A percentile compares a stretch with the other conserved stretches of the same genome.
These are phyloP conservation scores for Chrysoperla carnea DNA, from an alignment of 1,140 invertebrate species.

Conservation along the genomic window DNA sequence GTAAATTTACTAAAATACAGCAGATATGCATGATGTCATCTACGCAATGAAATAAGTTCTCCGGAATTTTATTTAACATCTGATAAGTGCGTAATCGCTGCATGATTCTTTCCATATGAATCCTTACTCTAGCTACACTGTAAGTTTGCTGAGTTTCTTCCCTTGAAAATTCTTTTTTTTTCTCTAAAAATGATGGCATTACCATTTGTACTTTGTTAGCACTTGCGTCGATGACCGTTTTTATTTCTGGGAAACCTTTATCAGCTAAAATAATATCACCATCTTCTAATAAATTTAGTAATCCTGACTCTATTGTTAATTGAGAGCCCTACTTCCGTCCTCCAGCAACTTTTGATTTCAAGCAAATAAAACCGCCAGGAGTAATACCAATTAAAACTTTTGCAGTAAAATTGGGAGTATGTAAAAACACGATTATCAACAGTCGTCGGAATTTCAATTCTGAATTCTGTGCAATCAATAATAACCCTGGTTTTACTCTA, in stretches of 20 bases:
- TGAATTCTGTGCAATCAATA: conserved; percentile 23
- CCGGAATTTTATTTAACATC: conserved; percentile 12
- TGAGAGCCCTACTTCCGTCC: conserved; percentile 19
- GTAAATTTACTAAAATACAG: conserved; percentile 15
- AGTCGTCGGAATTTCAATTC: conserved; percentile 15
- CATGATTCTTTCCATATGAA: conserved; percentile 20
- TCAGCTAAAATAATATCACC: conserved; percentile 22
- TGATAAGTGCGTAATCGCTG: conserved; percentile 12
- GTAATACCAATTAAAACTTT: conserved; percentile 22
- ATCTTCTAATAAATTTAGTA: conserved; percentile 19
- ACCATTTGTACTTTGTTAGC: conserved; percentile 10
- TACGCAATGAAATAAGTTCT: conserved; percentile 8
- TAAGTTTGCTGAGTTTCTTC: conserved; percentile 15
- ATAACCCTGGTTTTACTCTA: conserved; percentile 20
- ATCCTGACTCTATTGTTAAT: conserved; percentile 17
- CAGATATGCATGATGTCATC: conserved; percentile 14
- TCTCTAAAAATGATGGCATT: conserved; percentile 14
- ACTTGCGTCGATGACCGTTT: conserved; percentile 7
- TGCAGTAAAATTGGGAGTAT: conserved; percentile 20
- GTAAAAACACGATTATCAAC: conserved; percentile 12
- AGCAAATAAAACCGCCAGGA: conserved; percentile 21
- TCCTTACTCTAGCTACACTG: conserved; percentile 15
- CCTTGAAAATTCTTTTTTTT: conserved; percentile 11
- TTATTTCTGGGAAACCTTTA: conserved; percentile 20
- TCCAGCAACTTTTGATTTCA: conserved; percentile 19